These are phyloP conservation scores for Paramormyrops kingsleyae DNA, from an alignment of 2,113 vertebrate species.

Conservation along the genomic window DNA sequence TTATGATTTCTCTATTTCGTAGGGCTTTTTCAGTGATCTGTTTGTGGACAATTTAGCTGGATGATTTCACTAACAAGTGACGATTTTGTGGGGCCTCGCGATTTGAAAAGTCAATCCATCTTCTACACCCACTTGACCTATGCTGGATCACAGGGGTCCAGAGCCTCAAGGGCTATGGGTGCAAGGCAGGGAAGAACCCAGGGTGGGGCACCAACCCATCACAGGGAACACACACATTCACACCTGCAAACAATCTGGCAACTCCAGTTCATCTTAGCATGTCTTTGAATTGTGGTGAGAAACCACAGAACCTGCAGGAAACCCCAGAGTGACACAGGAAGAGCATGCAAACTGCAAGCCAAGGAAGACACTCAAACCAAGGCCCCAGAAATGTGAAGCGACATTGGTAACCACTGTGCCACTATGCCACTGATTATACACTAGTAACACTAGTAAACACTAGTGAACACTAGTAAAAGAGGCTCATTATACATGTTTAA, in stretches of 20 bases:
- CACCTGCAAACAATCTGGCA: neutral
- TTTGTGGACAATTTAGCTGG: slow-evolving; percentile 29
- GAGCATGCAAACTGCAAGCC: neutral
- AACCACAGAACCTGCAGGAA: neutral
- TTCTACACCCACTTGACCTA: neutral
- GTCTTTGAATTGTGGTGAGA: neutral
- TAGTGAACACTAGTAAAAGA: neutral
- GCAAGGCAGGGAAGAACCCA: neutral
- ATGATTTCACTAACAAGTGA: slow-evolving; percentile 7
- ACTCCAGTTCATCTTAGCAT: neutral
- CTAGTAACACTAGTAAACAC: neutral
- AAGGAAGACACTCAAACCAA: neutral
- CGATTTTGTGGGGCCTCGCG: neutral
- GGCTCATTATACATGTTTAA: neutral
- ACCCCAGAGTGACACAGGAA: neutral
- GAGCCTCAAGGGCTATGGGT: neutral
- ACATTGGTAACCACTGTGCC: neutral
- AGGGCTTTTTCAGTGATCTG: slow-evolving; percentile 26
- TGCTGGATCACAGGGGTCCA: neutral
- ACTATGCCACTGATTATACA: neutral
- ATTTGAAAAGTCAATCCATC: neutral
- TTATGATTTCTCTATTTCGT: slow-evolving; percentile 49
- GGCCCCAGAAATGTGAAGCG: neutral
- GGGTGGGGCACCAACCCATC: neutral
- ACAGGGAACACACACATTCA: neutral